A percentile compares a stretch with the other conserved stretches of the same genome.
Conservation (phyloP, 1,140 invertebrate species). For the Paramacrobiotus metropolitanus region DNA sequence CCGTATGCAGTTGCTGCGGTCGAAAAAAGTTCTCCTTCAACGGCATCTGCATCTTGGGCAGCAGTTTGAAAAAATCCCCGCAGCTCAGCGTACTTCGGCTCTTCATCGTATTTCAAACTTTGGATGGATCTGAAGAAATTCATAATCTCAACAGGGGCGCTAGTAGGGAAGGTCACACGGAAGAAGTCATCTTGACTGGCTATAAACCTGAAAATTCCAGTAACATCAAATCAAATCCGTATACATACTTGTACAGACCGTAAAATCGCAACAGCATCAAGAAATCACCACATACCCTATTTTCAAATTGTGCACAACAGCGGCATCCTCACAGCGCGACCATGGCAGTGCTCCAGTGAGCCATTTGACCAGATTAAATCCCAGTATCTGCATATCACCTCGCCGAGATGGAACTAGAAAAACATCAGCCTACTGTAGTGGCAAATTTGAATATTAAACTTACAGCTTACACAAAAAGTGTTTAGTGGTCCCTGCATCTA, state of each 20-base stretch:
- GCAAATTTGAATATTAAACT: too few relatives aligned
- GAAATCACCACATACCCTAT: background rate
- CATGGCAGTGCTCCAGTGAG: constrained; percentile 65
- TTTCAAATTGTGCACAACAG: background rate
- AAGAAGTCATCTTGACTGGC: background rate
- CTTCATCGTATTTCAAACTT: background rate
- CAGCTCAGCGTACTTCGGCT: background rate
- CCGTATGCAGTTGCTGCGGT: too few relatives aligned
- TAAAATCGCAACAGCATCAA: background rate
- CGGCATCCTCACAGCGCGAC: constrained; percentile 22
- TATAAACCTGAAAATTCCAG: too few relatives aligned
- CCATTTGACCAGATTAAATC: constrained; percentile 86
- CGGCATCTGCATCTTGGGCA: too few relatives aligned
- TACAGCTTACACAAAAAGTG: too few relatives aligned
- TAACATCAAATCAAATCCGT: too few relatives aligned
- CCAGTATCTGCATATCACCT: constrained; percentile 80
- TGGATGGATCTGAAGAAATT: background rate
- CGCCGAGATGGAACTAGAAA: constrained; percentile 52
- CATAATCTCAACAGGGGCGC: background rate
- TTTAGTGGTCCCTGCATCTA: constrained; percentile 5
- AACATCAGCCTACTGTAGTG: too few relatives aligned
- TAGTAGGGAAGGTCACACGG: background rate
- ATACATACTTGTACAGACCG: too few relatives aligned
- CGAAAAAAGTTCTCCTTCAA: too few relatives aligned
- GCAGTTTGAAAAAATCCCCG: background rate